These are phyloP conservation scores for Verasper variegatus DNA, from an alignment of 2,113 vertebrate species.

Conservation along the genomic window DNA sequence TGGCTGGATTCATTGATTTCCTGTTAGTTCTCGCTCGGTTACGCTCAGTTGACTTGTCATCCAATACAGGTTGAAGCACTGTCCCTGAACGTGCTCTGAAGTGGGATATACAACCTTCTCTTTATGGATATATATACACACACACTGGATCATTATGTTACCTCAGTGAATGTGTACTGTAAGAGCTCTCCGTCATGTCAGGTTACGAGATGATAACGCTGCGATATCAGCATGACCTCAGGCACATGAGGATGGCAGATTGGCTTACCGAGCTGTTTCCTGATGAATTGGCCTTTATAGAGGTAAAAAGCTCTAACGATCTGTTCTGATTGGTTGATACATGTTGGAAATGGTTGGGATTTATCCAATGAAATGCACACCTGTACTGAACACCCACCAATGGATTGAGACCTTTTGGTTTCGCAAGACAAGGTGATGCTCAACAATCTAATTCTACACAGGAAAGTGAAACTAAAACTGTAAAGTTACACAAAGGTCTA, in stretches of 20 bases:
- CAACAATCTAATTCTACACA: neutral
- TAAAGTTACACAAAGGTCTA: neutral
- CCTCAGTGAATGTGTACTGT: slow-evolving; percentile 37
- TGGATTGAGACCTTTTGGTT: neutral
- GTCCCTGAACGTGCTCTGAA: slow-evolving; percentile 41
- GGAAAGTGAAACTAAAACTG: neutral
- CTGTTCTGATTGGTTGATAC: neutral
- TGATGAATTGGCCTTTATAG: neutral
- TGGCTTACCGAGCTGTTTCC: neutral
- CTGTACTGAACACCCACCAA: neutral
- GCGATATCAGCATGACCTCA: slow-evolving; percentile 14
- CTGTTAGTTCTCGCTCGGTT: slow-evolving; percentile 64
- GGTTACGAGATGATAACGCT: slow-evolving; percentile 19
- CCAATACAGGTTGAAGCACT: slow-evolving; percentile 58
- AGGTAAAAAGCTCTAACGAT: neutral
- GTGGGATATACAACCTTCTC: slow-evolving; percentile 14
- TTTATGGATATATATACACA: slow-evolving; percentile 28
- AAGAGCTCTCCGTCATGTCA: slow-evolving; percentile 18
- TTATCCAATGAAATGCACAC: neutral
- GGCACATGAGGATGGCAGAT: slow-evolving; percentile 5
- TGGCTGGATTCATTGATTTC: slow-evolving; percentile 72
- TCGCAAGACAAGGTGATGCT: too few relatives aligned
- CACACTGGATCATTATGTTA: slow-evolving; percentile 49
- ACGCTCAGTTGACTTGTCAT: slow-evolving; percentile 59
- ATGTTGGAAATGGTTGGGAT: neutral